Conservation (phyloP, 2,888 invertebrate species). For the Philopedon plagiatum region DNA sequence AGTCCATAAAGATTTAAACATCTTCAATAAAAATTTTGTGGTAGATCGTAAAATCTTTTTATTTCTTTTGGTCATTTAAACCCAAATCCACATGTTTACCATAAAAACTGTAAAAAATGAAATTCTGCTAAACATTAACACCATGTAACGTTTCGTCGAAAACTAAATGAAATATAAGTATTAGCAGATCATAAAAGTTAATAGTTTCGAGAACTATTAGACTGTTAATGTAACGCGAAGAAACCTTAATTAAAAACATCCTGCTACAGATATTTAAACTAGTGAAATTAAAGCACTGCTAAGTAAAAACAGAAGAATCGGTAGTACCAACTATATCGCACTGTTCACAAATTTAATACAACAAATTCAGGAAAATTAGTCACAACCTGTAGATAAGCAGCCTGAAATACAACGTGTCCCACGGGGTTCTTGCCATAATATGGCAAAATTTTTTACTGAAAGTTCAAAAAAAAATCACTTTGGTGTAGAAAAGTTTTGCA, state of each 20-base stretch:
- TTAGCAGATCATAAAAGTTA: conserved; percentile 36
- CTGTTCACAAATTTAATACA: too few relatives aligned
- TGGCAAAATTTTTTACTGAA: too few relatives aligned
- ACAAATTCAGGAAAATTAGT: too few relatives aligned
- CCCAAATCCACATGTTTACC: conserved; percentile 34
- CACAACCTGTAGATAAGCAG: too few relatives aligned
- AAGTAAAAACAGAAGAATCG: neutral
- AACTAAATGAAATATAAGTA: conserved; percentile 24
- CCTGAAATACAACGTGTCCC: too few relatives aligned
- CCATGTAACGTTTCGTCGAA: conserved; percentile 25
- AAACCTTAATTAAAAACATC: conserved; percentile 15
- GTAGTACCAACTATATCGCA: too few relatives aligned
- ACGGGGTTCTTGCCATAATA: too few relatives aligned
- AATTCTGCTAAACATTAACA: conserved; percentile 24
- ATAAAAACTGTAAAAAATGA: conserved; percentile 22
- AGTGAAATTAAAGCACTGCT: neutral
- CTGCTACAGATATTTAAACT: conserved; percentile 1
- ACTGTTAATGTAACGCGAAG: conserved; percentile 6
- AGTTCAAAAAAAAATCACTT: too few relatives aligned
- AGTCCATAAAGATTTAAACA: conserved; percentile 1
- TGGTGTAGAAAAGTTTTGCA: too few relatives aligned
- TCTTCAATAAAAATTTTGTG: conserved; percentile 18
- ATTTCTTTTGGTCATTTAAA: conserved; percentile 29
- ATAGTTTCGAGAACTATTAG: conserved; percentile 30
- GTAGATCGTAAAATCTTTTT: conserved; percentile 17